Conservation (phyloP, 2,797 vertebrate genomes). For the Pogonophryne albipinna region DNA sequence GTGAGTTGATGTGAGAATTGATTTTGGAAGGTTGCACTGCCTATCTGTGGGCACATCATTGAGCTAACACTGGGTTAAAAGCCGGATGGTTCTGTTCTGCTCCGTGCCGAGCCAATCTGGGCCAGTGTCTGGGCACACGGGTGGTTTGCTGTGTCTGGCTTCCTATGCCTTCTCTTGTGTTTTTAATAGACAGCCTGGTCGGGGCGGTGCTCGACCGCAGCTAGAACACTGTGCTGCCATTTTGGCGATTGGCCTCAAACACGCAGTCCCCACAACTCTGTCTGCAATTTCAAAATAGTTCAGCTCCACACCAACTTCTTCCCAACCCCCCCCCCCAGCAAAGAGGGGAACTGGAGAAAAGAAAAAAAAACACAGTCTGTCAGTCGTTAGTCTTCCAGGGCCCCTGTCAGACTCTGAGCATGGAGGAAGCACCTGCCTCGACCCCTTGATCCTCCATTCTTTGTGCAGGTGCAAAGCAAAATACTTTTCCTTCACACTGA, state of each 20-base stretch:
- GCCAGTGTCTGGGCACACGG: constrained; percentile 65
- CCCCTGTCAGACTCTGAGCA: constrained; percentile 45
- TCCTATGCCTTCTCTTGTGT: constrained; percentile 76
- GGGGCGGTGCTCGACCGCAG: constrained; percentile 86
- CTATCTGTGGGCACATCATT: constrained; percentile 57
- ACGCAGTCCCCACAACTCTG: constrained; percentile 74
- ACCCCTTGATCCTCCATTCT: constrained; percentile 61
- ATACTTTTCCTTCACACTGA: constrained; percentile 42
- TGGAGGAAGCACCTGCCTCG: constrained; percentile 79
- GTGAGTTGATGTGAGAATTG: constrained; percentile 37
- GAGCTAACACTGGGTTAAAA: constrained; percentile 53
- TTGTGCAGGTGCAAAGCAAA: constrained; percentile 75
- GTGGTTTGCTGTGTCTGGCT: constrained; percentile 84
- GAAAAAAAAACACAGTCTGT: constrained; percentile 45
- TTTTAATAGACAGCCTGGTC: constrained; percentile 85
- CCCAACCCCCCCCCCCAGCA: constrained; percentile 62
- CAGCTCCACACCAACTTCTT: constrained; percentile 58
- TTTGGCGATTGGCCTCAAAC: constrained; percentile 78
- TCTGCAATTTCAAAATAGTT: constrained; percentile 81
- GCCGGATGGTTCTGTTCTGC: constrained; percentile 27
- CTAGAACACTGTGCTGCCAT: constrained; percentile 80
- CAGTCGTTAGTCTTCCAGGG: constrained; percentile 57
- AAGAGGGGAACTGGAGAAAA: constrained; percentile 54
- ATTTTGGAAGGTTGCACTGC: constrained; percentile 49
- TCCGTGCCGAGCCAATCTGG: constrained; percentile 60